A percentile compares a stretch with the other conserved stretches of the same genome.
phyloP scores from a whole-genome alignment of 2,113 vertebrate species.

The Prunella himalayana region DNA sequence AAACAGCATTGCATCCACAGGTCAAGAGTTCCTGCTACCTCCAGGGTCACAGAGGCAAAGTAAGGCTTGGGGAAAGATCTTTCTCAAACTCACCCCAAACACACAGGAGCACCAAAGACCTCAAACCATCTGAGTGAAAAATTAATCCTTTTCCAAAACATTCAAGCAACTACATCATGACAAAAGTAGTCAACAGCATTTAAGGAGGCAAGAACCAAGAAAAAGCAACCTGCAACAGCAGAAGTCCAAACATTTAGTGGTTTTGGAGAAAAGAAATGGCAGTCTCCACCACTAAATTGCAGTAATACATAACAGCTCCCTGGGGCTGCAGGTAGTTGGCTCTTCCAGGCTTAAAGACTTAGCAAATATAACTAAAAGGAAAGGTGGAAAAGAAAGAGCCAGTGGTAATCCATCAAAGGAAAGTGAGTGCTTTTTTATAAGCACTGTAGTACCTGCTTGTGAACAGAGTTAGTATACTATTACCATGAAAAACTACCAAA shows the following conservation, averaged over 20 bases:
- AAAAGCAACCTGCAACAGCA: not conserved
- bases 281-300: not conserved
- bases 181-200: not conserved
- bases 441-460: not conserved
- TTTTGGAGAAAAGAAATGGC: not conserved
- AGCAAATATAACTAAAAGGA: not conserved
- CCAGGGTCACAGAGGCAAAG: not conserved
- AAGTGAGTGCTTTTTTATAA: not conserved
- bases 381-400: not conserved
- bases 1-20: not conserved
- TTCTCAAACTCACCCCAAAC: not conserved
- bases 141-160: not conserved
- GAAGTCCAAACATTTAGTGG: not conserved
- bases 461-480: not conserved
- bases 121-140: not conserved
- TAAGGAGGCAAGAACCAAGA: not conserved
- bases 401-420: not conserved
- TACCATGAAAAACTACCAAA: not conserved
- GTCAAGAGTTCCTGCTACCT: not conserved
- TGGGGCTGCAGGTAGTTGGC: not conserved
- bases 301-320: not conserved
- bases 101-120: not conserved
- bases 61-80: not conserved
- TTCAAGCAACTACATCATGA: not conserved
- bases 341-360: not conserved